A percentile compares a stretch with the other conserved stretches of the same genome.
phyloP scores from a whole-genome alignment of 2,113 vertebrate species.

The Halcyon senegalensis region DNA sequence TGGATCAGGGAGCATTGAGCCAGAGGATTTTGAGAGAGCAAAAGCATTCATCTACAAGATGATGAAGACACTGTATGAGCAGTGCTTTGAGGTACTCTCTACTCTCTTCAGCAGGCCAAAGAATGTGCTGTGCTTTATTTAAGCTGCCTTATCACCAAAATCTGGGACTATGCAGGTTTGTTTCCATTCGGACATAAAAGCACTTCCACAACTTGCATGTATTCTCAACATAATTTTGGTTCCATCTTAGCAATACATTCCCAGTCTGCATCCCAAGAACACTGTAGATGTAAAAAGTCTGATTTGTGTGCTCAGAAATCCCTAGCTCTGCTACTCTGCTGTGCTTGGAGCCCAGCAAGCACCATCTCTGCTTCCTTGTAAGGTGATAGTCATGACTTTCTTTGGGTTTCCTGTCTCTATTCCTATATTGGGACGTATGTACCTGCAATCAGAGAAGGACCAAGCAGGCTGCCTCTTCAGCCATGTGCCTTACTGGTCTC shows the following conservation, averaged over 20 bases:
- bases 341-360: not conserved
- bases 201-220: not conserved
- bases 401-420: no score
- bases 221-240: not conserved
- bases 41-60: constrained; percentile 80
- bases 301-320: not conserved
- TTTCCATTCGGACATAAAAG: not conserved
- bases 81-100: constrained; percentile 76
- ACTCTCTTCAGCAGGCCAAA: not conserved
- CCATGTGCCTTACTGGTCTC: no score
- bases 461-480: not conserved
- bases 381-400: not conserved
- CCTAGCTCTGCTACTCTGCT: not conserved
- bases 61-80: constrained; percentile 73
- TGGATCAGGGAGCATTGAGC: constrained; percentile 78
- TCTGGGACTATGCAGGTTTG: not conserved
- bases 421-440: not conserved
- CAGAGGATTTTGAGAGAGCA: constrained; percentile 76
- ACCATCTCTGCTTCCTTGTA: not conserved
- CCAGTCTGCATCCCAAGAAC: not conserved
- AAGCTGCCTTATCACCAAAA: not conserved
- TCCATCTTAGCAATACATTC: not conserved
- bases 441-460: not conserved
- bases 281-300: not conserved
- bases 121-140: not conserved